phyloP scores from a whole-genome alignment of 2,888 invertebrate genomes.

The Rhyacophila evoluta region DNA sequence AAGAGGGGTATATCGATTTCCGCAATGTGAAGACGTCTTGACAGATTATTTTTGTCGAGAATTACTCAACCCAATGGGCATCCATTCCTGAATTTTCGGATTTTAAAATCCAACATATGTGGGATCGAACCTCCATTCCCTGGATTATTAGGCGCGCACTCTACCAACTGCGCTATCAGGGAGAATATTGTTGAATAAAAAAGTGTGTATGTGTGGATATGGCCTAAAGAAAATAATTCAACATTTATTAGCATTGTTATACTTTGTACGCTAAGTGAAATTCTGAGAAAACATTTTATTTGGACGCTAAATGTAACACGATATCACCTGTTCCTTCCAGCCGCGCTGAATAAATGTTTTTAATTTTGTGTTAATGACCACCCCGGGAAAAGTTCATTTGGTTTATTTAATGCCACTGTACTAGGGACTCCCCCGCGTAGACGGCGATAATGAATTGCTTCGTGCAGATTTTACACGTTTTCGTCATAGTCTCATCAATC shows the following conservation, averaged over 20 bases:
- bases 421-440: neutral
- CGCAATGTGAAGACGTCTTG: no score
- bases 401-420: neutral
- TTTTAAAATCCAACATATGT: no score
- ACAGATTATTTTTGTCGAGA: no score
- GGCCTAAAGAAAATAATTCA: no score
- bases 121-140: no score
- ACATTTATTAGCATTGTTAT: neutral
- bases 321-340: neutral
- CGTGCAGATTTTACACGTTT: neutral
- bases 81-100: no score
- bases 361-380: slow-evolving; percentile 1
- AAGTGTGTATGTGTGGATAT: no score
- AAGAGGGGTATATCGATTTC: no score
- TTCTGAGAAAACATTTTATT: neutral
- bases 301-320: neutral
- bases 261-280: neutral
- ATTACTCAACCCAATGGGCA: no score
- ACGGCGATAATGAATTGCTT: neutral
- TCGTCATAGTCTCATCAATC: neutral
- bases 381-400: neutral
- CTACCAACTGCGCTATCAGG: no score
- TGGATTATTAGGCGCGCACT: no score
- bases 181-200: no score
- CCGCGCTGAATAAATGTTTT: neutral